Base-by-base conservation (phyloP, 2,888 invertebrate species). In the Acrocera orbiculus region DNA sequence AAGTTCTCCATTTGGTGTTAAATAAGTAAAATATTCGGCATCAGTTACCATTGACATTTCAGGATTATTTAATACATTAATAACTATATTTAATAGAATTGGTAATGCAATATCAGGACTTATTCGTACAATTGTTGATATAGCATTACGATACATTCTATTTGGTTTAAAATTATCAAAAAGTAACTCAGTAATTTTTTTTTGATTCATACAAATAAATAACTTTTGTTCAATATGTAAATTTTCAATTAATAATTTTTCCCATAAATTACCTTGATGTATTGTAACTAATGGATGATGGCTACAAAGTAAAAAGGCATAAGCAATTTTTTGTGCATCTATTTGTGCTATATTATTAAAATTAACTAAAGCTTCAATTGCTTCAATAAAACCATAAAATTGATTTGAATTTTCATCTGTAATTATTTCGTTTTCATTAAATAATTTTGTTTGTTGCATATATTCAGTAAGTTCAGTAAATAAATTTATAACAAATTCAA, bases 1-100 rank as follows among this genome's bases (percentile, higher is more conserved):
- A 0, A 96, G 66, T 50, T 86, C 82, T 3, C 86, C 90, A 35
- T 86, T 83, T 0, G 90, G 86, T 16, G 81, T 87, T 43, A 80
- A 65, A 61, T 64, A 87, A 4, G 77, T 80, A 43, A 76, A 75
- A 53, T 79, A 83, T 46, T 87, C 82, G 36, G 78, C 76, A 47
- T 81, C 69, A 0, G 81, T 76, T 16, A 92, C 71, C 40, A 69
- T 67, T 32, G 74, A 64, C 43, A 87, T 69, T 37, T 67, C 70
- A 0, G 70, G 61, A 50, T 79, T 70, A 34, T 62, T 65, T 20
- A 90, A 63, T 45, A 73, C 64, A 14, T 56, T 55, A 25, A 66
- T 68, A 5, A 78, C 69, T 40, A 65, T 63, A 7, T 61, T 58
- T 20, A 83, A 58, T n/a, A 87, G 56, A 19, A 69, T 55, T 10